Percentiles rank a stretch among this genome's conserved stretches.
Conservation (phyloP, 2,888 invertebrate species). For the Platynereis dumerilii region DNA sequence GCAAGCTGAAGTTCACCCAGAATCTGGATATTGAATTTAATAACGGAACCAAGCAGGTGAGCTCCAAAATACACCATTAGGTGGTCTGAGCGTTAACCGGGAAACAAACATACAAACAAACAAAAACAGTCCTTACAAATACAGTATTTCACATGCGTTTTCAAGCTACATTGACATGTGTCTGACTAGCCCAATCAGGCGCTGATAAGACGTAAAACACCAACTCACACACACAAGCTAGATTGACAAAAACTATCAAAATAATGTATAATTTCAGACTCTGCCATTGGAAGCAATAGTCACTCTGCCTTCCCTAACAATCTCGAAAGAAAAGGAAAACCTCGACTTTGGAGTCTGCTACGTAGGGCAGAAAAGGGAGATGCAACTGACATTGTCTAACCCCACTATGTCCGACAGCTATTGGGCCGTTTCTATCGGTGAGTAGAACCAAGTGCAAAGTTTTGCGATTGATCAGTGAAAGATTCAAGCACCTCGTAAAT, state of each 20-base stretch:
- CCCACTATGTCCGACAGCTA: slow-evolving; percentile 49
- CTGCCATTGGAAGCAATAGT: slow-evolving; percentile 53
- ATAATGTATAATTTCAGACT: slow-evolving; percentile 47
- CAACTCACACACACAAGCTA: too few relatives aligned
- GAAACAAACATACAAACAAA: too few relatives aligned
- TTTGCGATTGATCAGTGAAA: neutral
- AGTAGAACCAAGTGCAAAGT: neutral
- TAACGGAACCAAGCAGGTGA: slow-evolving; percentile 53
- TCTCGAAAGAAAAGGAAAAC: slow-evolving; percentile 44
- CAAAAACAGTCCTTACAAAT: too few relatives aligned
- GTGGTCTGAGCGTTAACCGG: neutral
- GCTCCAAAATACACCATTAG: too few relatives aligned
- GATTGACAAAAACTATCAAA: too few relatives aligned
- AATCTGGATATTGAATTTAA: slow-evolving; percentile 52
- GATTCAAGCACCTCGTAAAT: neutral
- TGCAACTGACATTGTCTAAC: slow-evolving; percentile 49
- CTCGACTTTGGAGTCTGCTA: slow-evolving; percentile 61
- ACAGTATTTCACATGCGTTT: too few relatives aligned
- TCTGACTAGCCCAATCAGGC: too few relatives aligned
- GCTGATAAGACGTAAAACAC: too few relatives aligned
- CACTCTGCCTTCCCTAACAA: slow-evolving; percentile 51
- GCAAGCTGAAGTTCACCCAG: slow-evolving; percentile 37
- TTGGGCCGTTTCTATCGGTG: slow-evolving; percentile 52
- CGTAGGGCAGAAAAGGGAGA: slow-evolving; percentile 54
- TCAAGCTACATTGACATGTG: too few relatives aligned